These are phyloP conservation scores for Megamerina dolium DNA, from an alignment of 2,888 invertebrate genomes.

Conservation along the genomic window DNA sequence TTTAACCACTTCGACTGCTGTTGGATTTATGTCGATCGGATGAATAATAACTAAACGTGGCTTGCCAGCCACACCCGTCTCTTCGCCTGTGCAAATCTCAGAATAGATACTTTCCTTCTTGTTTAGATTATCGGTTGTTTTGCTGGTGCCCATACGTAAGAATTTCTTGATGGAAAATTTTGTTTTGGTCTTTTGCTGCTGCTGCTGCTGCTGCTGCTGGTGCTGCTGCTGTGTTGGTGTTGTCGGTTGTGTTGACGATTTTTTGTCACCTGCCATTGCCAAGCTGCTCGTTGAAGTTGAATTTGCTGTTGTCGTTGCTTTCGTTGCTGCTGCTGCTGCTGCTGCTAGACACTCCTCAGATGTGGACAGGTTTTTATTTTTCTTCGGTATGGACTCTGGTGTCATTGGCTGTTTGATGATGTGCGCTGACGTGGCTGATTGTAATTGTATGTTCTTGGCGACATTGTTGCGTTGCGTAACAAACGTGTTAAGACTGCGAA, in stretches of 20 bases:
- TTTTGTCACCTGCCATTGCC: conserved; percentile 18
- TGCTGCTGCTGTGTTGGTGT: conserved; percentile 9
- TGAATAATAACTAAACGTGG: conserved; percentile 81
- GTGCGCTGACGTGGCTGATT: conserved; percentile 36
- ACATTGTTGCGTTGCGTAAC: conserved; percentile 45
- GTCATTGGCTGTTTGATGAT: conserved; percentile 43
- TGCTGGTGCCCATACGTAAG: conserved; percentile 71
- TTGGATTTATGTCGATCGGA: conserved; percentile 77
- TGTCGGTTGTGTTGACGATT: conserved; percentile 24
- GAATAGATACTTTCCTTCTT: conserved; percentile 50
- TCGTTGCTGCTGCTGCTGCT: conserved; percentile 6
- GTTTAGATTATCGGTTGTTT: conserved; percentile 52
- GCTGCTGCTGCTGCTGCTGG: conserved; percentile 15
- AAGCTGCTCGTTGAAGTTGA: conserved; percentile 13
- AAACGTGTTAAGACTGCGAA: conserved; percentile 52
- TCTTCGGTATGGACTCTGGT: conserved; percentile 63
- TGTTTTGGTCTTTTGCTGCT: conserved; percentile 57
- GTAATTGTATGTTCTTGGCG: conserved; percentile 40
- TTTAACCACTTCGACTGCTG: conserved; percentile 72
- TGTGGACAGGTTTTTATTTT: conserved; percentile 56
- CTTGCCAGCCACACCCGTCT: conserved; percentile 50
- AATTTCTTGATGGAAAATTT: conserved; percentile 80
- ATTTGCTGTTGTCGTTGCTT: conserved; percentile 16
- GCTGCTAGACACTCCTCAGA: conserved; percentile 65
- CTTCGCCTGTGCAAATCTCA: conserved; percentile 46